Conservation (phyloP, 2,113 vertebrate genomes). For the Pica pica region DNA sequence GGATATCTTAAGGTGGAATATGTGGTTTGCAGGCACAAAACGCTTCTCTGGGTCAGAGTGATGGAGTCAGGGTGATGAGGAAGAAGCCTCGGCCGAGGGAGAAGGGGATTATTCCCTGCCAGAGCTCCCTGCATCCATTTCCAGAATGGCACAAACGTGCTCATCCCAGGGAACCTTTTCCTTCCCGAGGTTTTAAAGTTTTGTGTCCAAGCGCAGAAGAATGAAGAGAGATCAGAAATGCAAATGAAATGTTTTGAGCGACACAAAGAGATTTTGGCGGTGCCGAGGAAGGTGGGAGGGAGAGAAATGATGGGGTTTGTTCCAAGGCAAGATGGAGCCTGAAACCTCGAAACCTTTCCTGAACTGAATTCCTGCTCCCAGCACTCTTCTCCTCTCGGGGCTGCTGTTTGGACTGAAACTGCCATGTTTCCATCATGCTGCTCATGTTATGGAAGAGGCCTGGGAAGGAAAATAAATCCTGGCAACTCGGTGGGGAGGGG, state of each 20-base stretch:
- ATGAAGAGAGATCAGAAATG: slow-evolving; percentile 23
- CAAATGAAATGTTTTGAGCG: slow-evolving; percentile 23
- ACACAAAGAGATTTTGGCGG: slow-evolving; percentile 6
- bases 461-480: slow-evolving; percentile 15
- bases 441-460: neutral
- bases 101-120: neutral
- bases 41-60: neutral
- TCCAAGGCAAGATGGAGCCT: slow-evolving; percentile 20
- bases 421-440: slow-evolving; percentile 23
- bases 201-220: neutral
- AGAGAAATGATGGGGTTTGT: slow-evolving; percentile 1
- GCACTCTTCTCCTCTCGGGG: neutral
- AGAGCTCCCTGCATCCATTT: neutral
- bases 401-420: neutral
- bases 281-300: neutral
- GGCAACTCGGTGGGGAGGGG: neutral
- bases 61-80: neutral
- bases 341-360: slow-evolving; percentile 31
- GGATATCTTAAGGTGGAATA: neutral
- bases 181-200: neutral
- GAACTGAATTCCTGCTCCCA: slow-evolving; percentile 4
- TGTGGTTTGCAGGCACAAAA: neutral
- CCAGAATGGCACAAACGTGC: neutral
- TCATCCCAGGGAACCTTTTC: neutral
- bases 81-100: fast-evolving